Evolutionary conservation across 2,888 invertebrate species (phyloP), one percentile per base, ranked within the genome.

Genomic region (Ligdia adustata): DNA sequence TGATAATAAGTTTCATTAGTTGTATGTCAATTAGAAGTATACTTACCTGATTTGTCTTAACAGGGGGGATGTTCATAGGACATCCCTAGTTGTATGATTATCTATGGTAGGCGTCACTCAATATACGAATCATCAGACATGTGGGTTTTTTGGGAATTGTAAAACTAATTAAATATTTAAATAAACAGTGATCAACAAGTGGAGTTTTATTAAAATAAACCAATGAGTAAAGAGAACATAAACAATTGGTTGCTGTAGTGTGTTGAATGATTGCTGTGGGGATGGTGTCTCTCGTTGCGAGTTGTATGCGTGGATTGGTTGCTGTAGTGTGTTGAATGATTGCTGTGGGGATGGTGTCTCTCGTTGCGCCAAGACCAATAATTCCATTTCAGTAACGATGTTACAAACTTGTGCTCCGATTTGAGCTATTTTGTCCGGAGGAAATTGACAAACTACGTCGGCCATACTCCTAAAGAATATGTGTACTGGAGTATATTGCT

Each of bases 401-500:
- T 49, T 43, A 43, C 49, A 49, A 39, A 49, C 38, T 39, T 43
- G 38, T 29, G 35, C 24, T 40, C 44, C 35, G 43, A 40, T 44
- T 39, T 39, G 38, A 38, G 43, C 43, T 24, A 49, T 49, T 50
- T 50, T 44, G 35, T 44, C 44, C 28, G 44, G 44, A 35, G 50
- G 50, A 27, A 50, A 44, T 40, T 44, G 50, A 40, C 44, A 40
- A 34, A 49, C 49, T 26, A 49, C 49, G 43, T 49, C 49, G 38
- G 49, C 49, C 49, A 49, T 49, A 39, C 49, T 43, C 38, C 39
- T 44, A 35, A 44, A 50, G 40, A 50, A 50, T 35, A 40, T 27
- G 44, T 50, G 44, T 35, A 44, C 40, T 35, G 49, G 49, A 35
- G 43, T 44, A 40, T 35, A n/a, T 39, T 34, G 26, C 49, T 39